A percentile compares a stretch with the other conserved stretches of the same genome.
These are phyloP conservation scores for Sebastes minor DNA, from an alignment of 2,797 vertebrate genomes.

Conservation along the genomic window DNA sequence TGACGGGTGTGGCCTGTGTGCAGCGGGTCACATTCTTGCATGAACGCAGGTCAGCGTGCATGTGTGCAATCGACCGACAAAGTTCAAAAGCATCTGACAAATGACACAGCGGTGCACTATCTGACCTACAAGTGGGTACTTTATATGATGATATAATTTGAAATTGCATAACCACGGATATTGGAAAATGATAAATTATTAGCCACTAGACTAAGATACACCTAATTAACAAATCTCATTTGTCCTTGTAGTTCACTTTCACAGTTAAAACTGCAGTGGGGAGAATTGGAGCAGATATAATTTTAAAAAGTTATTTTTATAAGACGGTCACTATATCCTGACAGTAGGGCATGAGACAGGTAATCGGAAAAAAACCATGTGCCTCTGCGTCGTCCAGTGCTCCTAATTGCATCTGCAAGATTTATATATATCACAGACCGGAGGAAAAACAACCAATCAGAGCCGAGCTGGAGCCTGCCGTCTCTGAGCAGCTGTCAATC, in stretches of 20 bases:
- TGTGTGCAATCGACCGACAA: constrained; percentile 1
- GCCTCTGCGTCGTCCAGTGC: too few species aligned
- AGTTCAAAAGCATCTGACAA: constrained; percentile 14
- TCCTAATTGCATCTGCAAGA: too few species aligned
- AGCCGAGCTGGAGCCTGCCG: too few species aligned
- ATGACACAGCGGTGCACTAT: neutral
- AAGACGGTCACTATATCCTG: too few species aligned
- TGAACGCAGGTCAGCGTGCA: neutral
- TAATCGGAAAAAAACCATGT: too few species aligned
- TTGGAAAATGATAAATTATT: neutral
- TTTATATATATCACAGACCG: too few species aligned
- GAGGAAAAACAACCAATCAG: too few species aligned
- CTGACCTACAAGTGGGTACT: neutral
- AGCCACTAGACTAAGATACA: neutral
- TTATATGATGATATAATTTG: neutral
- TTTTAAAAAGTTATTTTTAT: too few species aligned
- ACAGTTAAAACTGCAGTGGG: neutral
- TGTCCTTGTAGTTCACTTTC: neutral
- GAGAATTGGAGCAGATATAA: too few species aligned
- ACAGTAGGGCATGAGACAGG: too few species aligned
- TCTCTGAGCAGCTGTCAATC: too few species aligned
- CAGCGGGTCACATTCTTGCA: neutral
- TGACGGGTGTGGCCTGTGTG: constrained; percentile 5
- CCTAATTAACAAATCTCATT: neutral
- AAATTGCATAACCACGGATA: neutral